Evolutionary conservation across 1,140 invertebrate species (phyloP).

Genomic region (Manduca sexta): DNA sequence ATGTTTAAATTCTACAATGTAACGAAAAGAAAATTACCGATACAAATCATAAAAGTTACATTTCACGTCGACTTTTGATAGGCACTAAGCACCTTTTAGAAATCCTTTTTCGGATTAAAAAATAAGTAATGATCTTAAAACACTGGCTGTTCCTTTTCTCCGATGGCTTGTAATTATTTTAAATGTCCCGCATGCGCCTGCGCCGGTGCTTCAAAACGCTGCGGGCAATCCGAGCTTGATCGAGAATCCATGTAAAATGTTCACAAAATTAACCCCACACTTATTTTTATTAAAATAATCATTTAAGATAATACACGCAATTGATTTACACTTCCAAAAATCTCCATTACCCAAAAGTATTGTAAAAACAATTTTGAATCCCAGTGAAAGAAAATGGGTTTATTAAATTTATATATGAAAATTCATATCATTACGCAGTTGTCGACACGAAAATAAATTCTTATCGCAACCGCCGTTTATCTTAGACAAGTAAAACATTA

Average conservation of each 20-base stretch:
- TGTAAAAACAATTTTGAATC: too few species aligned
- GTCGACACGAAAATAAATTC: constrained; percentile 1
- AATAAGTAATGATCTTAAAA: constrained; percentile 72
- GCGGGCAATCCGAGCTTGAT: constrained; percentile 48
- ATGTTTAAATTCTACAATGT: too few species aligned
- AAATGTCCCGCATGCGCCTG: constrained; percentile 65
- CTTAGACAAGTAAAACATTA: constrained; percentile 7
- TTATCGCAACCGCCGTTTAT: constrained; percentile 7
- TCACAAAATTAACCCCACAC: constrained; percentile 13
- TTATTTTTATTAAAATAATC: neutral
- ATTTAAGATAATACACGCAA: neutral
- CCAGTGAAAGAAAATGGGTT: too few species aligned
- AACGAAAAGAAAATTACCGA: too few species aligned
- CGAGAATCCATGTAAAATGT: constrained; percentile 57
- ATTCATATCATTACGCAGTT: too few species aligned
- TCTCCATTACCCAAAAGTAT: too few species aligned
- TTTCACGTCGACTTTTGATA: constrained; percentile 38
- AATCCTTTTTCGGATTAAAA: constrained; percentile 67
- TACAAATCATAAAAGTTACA: constrained; percentile 36
- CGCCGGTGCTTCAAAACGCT: constrained; percentile 30
- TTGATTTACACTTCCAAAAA: neutral
- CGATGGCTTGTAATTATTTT: constrained; percentile 73
- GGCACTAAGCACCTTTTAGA: constrained; percentile 57
- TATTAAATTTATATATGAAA: too few species aligned
- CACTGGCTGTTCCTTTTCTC: constrained; percentile 68